phyloP scores from a whole-genome alignment of 2,113 vertebrate genomes.

The Struthidea cinerea region DNA sequence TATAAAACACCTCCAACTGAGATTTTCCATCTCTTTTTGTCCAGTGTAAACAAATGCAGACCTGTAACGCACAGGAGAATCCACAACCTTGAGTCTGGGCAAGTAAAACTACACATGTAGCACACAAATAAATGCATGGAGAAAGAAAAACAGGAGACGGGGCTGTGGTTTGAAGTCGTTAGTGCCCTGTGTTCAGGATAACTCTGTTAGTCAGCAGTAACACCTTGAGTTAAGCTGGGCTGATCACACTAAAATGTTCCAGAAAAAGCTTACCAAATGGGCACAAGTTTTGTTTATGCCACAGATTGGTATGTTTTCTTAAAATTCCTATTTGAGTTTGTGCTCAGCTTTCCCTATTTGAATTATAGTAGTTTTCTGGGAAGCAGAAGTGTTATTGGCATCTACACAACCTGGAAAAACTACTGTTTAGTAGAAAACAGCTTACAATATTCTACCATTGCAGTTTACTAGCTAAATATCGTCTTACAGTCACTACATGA shows the following conservation, averaged over 20 bases:
- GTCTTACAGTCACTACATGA: not conserved
- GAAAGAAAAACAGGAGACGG: not conserved
- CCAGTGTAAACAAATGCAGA: not conserved
- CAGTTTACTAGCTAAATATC: not conserved
- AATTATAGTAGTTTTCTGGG: slow-evolving; percentile 12
- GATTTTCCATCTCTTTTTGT: not conserved
- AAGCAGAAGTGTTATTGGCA: not conserved
- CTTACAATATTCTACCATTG: not conserved
- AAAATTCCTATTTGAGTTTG: not conserved
- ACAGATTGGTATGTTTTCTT: not conserved
- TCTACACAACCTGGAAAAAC: not conserved
- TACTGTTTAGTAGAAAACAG: not conserved
- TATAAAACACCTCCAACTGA: not conserved
- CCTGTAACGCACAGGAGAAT: not conserved
- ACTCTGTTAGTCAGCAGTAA: not conserved
- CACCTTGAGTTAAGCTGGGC: not conserved
- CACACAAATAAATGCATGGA: not conserved
- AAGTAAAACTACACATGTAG: not conserved
- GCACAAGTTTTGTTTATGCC: not conserved
- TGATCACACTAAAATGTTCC: not conserved
- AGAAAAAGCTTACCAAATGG: not conserved
- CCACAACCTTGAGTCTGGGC: not conserved
- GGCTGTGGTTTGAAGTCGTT: not conserved
- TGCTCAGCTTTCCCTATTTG: not conserved
- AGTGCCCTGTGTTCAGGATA: not conserved